Conservation (phyloP, 2,113 vertebrate genomes). For the Chroicocephalus ridibundus region DNA sequence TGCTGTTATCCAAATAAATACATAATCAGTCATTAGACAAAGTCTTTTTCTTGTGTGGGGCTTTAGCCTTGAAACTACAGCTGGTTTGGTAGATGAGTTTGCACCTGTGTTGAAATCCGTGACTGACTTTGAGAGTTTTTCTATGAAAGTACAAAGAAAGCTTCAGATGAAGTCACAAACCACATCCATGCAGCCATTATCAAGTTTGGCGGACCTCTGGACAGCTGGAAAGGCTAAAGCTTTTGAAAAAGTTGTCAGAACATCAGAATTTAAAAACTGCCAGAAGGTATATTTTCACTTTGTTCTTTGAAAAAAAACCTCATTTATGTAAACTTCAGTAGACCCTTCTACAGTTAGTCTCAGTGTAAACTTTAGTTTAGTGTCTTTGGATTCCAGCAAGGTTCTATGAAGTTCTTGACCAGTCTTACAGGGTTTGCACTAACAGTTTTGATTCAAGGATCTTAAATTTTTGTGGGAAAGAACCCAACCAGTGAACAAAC, state of each 20-base stretch:
- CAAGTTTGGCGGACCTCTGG: background rate
- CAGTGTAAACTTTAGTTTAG: background rate
- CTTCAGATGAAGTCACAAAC: background rate
- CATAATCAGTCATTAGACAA: background rate
- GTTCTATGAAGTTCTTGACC: background rate
- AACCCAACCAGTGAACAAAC: background rate
- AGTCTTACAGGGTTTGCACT: background rate
- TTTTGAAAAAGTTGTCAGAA: background rate
- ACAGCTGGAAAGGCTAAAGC: background rate
- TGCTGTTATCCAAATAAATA: background rate
- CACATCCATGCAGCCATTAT: background rate
- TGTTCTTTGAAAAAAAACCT: background rate
- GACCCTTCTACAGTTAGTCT: background rate
- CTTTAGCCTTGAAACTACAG: background rate
- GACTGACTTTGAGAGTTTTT: background rate
- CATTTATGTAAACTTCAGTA: background rate
- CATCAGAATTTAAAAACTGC: background rate
- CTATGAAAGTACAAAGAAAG: background rate
- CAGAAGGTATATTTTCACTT: background rate
- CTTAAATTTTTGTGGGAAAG: background rate
- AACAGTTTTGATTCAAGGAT: background rate
- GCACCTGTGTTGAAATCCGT: background rate
- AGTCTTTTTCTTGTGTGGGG: background rate
- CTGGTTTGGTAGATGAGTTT: background rate
- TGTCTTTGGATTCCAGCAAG: background rate